Base-by-base conservation (phyloP, 1,140 invertebrate species). In the Plutomurus gul region DNA sequence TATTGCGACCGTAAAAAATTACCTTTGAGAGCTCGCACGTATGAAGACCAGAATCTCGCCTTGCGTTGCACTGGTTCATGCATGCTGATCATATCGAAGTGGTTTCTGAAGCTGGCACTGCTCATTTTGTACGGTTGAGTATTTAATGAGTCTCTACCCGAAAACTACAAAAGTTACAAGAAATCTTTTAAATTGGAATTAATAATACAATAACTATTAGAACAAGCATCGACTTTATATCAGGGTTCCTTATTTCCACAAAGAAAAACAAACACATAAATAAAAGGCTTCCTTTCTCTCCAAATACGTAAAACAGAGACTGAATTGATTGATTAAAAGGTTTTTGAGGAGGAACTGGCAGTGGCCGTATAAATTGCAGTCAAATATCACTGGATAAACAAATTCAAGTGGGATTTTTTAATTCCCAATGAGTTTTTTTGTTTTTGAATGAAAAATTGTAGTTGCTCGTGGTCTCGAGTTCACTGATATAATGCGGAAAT, bases 1-100 rank as follows among this genome's bases (percentile, higher is more conserved):
- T 43, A 8, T 10, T 43, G 40, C 20, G 30, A 22, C 30, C 4
- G 13, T 6, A 65, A 16, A 33, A 49, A 36, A 6, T 89, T 88
- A 95, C 93, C 93, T 91, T 95, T 95, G 84, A 95, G 89, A 88
- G 93, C 94, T 87, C 93, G 91, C 86, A 95, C 93, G 87, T 94
- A 95, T 85, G 93, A 94, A 87, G 94, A 93, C 94, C 94, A 95
- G 89, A 95, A 95, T 89, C 92, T 95, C 85, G 93, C 94, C 89
- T 95, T 95, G 88, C 93, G 94, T 88, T 92, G 93, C 85, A 94
- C 92, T 86, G 93, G 92, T 89, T 95, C 94, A 87, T 95, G 94
- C 88, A 93, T 92, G 87, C 93, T 93, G 88, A 95, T 95, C 92
- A 95, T 95, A 89, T 95, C 93, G 88, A 95, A 83, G 73, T 83